Conservation (phyloP, 2,113 vertebrate species). For the Chloroceryle aenea region DNA sequence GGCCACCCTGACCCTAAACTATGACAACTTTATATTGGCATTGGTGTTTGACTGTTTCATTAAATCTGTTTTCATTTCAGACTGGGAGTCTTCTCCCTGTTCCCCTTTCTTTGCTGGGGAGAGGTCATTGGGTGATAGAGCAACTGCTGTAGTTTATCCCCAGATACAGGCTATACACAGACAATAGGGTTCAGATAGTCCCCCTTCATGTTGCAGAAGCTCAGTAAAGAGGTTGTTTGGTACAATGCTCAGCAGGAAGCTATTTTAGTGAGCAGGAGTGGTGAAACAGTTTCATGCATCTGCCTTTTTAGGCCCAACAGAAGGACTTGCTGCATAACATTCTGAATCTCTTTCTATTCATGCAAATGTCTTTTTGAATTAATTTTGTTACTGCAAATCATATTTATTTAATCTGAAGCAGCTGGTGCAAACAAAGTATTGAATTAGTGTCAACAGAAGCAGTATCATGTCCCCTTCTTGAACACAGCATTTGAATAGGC, state of each 20-base stretch:
- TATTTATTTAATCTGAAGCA: not conserved
- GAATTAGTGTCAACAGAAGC: not conserved
- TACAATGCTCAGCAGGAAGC: accelerated
- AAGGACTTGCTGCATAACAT: not conserved
- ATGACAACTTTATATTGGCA: no score
- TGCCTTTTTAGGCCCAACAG: not conserved
- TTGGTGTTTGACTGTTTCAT: not conserved
- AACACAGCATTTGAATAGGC: not conserved
- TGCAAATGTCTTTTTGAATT: not conserved
- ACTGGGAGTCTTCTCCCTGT: not conserved
- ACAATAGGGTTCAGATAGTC: not conserved
- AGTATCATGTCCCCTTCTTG: not conserved
- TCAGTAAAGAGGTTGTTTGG: not conserved
- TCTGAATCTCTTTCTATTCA: not conserved
- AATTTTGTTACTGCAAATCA: not conserved
- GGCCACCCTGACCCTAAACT: no score
- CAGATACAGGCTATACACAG: not conserved
- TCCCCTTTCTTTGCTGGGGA: not conserved
- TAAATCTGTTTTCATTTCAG: not conserved
- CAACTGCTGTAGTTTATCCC: not conserved
- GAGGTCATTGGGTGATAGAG: not conserved
- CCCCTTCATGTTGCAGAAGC: not conserved
- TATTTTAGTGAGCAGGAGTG: not conserved
- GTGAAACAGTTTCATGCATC: not conserved
- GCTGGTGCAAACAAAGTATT: not conserved